Conservation (phyloP, 2,888 invertebrate genomes). For the Megastigmus dorsalis region DNA sequence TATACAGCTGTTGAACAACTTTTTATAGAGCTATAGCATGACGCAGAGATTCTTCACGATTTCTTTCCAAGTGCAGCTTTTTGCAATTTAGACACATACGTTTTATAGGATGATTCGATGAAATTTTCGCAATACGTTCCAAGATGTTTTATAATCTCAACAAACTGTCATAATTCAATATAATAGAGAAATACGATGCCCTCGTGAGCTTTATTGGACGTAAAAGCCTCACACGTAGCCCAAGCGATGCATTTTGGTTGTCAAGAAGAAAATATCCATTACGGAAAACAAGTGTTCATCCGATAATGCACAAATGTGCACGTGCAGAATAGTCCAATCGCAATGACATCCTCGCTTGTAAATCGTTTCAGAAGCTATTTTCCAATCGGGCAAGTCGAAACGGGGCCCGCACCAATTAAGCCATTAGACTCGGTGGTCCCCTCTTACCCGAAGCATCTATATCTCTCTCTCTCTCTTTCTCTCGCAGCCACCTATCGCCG, state of each 20-base stretch:
- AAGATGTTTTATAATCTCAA: background rate
- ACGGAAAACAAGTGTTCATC: background rate
- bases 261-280: constrained; percentile 74
- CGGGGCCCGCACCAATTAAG: background rate
- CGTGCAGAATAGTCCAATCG: background rate
- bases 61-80: background rate
- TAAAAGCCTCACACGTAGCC: too few species aligned
- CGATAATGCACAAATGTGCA: too few species aligned
- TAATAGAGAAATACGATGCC: too few species aligned
- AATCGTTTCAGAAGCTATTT: background rate
- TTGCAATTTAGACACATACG: background rate
- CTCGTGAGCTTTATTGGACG: too few species aligned
- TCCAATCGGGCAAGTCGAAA: background rate
- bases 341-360: background rate
- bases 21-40: background rate
- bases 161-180: too few species aligned
- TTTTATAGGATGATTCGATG: background rate
- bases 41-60: background rate
- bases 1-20: background rate
- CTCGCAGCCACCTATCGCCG: too few species aligned
- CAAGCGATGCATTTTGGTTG: too few species aligned
- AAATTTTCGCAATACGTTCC: background rate
- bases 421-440: background rate
- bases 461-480: too few species aligned
- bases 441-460: background rate